Conservation (phyloP, 2,113 vertebrate genomes). For the Colaptes auratus region DNA sequence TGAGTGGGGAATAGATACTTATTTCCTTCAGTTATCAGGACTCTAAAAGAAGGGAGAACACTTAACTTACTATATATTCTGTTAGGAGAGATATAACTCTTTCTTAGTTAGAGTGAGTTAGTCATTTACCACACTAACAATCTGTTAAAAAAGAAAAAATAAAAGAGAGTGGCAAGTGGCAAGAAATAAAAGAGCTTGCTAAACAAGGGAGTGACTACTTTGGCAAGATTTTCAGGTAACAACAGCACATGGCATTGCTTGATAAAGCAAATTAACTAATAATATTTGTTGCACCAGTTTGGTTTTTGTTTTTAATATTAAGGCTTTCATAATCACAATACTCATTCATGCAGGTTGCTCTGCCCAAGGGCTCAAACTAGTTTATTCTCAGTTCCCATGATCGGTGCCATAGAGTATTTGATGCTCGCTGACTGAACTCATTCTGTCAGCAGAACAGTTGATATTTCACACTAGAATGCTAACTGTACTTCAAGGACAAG, state of each 20-base stretch:
- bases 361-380: not conserved
- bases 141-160: not conserved
- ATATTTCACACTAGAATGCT: conserved; percentile 56
- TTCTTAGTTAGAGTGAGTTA: no score
- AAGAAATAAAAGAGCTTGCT: not conserved
- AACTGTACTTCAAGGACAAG: conserved; percentile 72
- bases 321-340: not conserved
- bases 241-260: not conserved
- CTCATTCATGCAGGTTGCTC: not conserved
- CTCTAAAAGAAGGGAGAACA: not conserved
- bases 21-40: not conserved
- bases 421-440: conserved; percentile 49
- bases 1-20: not conserved
- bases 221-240: not conserved
- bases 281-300: not conserved
- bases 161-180: not conserved
- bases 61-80: not conserved
- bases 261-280: conserved; percentile 15
- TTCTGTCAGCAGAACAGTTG: conserved; percentile 58
- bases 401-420: conserved; percentile 2
- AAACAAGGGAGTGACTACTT: not conserved
- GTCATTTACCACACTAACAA: not conserved
- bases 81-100: not conserved
- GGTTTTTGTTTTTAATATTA: not conserved
- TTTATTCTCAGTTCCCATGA: not conserved